Conservation (phyloP, 2,113 vertebrate genomes). For the Mirza zaza region DNA sequence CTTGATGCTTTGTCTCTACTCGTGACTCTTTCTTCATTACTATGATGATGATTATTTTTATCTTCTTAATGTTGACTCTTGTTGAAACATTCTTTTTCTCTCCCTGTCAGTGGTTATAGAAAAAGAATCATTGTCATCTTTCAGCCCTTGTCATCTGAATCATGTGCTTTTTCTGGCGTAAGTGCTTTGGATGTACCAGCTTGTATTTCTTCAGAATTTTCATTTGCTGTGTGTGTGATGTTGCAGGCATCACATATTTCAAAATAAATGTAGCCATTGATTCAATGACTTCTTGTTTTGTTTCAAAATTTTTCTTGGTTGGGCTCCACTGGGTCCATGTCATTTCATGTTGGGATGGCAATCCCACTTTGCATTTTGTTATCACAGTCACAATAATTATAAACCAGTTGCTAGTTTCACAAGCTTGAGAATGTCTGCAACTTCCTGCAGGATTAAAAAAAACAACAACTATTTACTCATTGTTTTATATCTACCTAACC, state of each 20-base stretch:
- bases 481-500: not conserved
- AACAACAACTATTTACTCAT: not conserved
- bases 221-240: not conserved
- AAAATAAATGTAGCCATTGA: not conserved
- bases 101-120: not conserved
- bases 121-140: not conserved
- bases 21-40: not conserved
- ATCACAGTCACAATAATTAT: constrained; percentile 39
- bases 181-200: not conserved
- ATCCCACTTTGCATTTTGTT: constrained; percentile 26
- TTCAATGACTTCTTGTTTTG: constrained; percentile 27
- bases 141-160: not conserved
- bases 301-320: not conserved
- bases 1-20: not conserved
- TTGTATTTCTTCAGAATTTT: constrained; percentile 4
- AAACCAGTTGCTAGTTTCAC: not conserved
- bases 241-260: not conserved
- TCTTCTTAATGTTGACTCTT: not conserved
- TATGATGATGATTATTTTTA: not conserved
- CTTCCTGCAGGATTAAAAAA: not conserved
- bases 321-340: not conserved
- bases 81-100: not conserved
- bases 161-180: not conserved
- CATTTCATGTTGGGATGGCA: not conserved
- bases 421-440: not conserved